phyloP scores from a whole-genome alignment of 2,888 invertebrate species.

The Drymonia ruficornis region DNA sequence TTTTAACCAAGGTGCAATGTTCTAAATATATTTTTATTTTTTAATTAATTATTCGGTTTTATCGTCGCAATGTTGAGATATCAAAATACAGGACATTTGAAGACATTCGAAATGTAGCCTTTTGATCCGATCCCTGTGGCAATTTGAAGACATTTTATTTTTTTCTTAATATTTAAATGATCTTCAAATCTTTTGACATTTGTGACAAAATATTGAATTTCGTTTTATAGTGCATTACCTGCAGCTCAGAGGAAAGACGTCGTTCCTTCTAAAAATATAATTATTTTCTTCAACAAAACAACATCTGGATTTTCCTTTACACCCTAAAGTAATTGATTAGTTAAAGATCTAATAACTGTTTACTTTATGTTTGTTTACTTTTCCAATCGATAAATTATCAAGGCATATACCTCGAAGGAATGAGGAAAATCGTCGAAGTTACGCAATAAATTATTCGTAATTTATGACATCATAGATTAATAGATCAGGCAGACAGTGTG shows the following conservation, averaged over 20 bases:
- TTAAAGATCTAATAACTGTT: too few species aligned
- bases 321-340: too few species aligned
- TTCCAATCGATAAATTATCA: neutral
- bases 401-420: conserved; percentile 9
- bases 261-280: too few species aligned
- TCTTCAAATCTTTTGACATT: neutral
- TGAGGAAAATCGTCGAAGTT: conserved; percentile 20
- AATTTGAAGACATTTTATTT: neutral
- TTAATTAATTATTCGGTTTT: conserved; percentile 49
- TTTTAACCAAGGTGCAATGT: conserved; percentile 35
- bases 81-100: neutral
- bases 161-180: neutral
- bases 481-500: conserved; percentile 76
- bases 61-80: neutral
- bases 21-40: conserved; percentile 53
- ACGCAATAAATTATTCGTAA: conserved; percentile 40
- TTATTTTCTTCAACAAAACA: too few species aligned
- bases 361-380: too few species aligned
- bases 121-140: neutral
- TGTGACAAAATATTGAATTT: neutral
- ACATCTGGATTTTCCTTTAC: too few species aligned
- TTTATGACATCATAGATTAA: conserved; percentile 63
- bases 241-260: too few species aligned
- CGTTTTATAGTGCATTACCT: too few species aligned
- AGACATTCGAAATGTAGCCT: neutral